Base-by-base conservation (phyloP, 2,888 invertebrate genomes). In the Eupithecia subfuscata region DNA sequence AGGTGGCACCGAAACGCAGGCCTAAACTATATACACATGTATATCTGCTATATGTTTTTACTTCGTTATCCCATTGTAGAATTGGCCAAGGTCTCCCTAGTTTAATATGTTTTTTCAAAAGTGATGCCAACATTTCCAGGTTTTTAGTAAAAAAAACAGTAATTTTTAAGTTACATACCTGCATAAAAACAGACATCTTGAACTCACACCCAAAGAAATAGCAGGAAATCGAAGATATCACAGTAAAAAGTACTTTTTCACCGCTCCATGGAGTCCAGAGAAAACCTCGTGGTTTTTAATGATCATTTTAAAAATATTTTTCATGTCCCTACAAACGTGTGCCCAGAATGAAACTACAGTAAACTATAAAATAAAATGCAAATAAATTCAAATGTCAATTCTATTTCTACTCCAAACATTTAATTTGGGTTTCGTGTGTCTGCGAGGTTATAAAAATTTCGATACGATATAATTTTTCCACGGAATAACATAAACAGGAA, bases 401-500 rank as follows among this genome's bases (percentile, higher is more conserved):
- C 75, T 75, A 75, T 75, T 78, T 78, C 75, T 69, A 74, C 6
- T 43, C 22, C 18, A 73, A 78, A 69, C 48, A 67, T 75, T 75
- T 76, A 75, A 81, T 81, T 78, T 79, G 64, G 45, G 76, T 79
- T 74, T 69, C 78, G 70, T 74, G 70, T 71, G 70, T 60, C 65
- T 68, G 72, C 70, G 64, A 72, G 75, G 75, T 76, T 75, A 77
- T 78, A 77, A 79, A 81, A 80, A 78, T 71, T 76, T 79, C 74
- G 72, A 75, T 73, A 71, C 70, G 73, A 63, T 79, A 75, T 79
- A 77, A 75, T 76, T 78, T 67, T 81, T 73, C 69, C 69, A 65
- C 45, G 69, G 70, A 48, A 75, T 79, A 79, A 79, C 70, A 81
- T 83, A 84, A 85, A 84, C 86, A 85, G 86, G 86, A 87, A 87